Evolutionary conservation across 2,888 invertebrate genomes (phyloP).

Genomic region (Mycalesis mineus): DNA sequence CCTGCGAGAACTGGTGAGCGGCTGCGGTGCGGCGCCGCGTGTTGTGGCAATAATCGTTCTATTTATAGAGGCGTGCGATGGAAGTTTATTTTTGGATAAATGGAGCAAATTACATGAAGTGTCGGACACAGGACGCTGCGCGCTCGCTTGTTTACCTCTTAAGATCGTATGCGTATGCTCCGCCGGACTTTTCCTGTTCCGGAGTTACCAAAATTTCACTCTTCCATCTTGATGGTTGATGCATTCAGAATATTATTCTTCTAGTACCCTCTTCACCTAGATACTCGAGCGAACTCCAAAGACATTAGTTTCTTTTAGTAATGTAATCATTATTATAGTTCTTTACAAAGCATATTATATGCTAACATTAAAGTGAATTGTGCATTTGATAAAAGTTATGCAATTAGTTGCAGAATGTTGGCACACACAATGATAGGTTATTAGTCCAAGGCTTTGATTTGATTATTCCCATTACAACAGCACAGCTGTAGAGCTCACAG

Average conservation of each 20-base stretch:
- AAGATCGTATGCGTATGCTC: background rate
- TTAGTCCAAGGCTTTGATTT: slow-evolving; percentile 3
- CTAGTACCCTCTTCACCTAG: slow-evolving; percentile 6
- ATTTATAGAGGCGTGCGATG: slow-evolving; percentile 63
- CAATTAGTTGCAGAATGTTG: background rate
- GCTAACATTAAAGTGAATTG: background rate
- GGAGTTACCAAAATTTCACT: background rate
- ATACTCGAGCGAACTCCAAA: too few species aligned
- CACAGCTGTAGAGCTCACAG: too few species aligned
- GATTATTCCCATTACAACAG: background rate
- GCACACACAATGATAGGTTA: background rate
- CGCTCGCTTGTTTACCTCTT: slow-evolving; percentile 57
- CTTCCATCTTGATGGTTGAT: background rate
- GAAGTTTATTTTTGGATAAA: slow-evolving; percentile 68
- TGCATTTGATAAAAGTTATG: background rate
- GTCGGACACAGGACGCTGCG: slow-evolving; percentile 43
- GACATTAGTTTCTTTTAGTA: too few species aligned
- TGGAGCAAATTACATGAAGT: slow-evolving; percentile 58
- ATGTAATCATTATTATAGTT: too few species aligned
- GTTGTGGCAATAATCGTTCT: slow-evolving; percentile 63
- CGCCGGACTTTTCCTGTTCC: background rate
- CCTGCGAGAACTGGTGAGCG: slow-evolving; percentile 76
- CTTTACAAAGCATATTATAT: background rate
- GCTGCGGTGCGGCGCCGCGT: slow-evolving; percentile 32
- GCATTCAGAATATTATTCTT: background rate